Conservation (phyloP, 1,140 invertebrate species). For the Drosophila miranda region DNA sequence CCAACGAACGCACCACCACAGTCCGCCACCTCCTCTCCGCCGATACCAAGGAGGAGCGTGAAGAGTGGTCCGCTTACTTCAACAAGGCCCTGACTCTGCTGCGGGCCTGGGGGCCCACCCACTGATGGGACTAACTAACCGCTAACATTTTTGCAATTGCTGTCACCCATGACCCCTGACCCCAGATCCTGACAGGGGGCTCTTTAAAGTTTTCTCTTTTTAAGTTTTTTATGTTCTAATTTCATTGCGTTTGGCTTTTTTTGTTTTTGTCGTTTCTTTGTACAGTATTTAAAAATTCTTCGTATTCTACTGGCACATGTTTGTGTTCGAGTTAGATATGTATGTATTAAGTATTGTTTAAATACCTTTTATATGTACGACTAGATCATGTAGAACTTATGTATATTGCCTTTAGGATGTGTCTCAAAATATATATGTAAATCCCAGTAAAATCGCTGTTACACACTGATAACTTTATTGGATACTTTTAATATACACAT, state of each 20-base stretch:
- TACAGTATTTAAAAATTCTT: neutral
- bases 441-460: slow-evolving; percentile 40
- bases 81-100: slow-evolving; percentile 89
- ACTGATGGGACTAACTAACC: slow-evolving; percentile 22
- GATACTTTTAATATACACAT: slow-evolving; percentile 63
- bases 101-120: slow-evolving; percentile 77
- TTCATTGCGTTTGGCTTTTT: slow-evolving; percentile 26
- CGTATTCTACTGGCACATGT: slow-evolving; percentile 13
- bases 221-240: slow-evolving; percentile 34
- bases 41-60: slow-evolving; percentile 93
- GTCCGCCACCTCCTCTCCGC: slow-evolving; percentile 90
- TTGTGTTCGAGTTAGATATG: slow-evolving; percentile 19
- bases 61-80: slow-evolving; percentile 92
- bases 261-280: slow-evolving; percentile 41
- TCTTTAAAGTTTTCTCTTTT: slow-evolving; percentile 51
- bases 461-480: slow-evolving; percentile 66
- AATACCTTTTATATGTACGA: slow-evolving; percentile 13
- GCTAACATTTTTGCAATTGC: slow-evolving; percentile 33
- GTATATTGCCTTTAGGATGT: slow-evolving; percentile 27
- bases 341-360: slow-evolving; percentile 28
- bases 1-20: slow-evolving; percentile 84
- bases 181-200: slow-evolving; percentile 18
- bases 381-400: too few relatives aligned
- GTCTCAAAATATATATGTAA: slow-evolving; percentile 38
- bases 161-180: slow-evolving; percentile 2